These are phyloP conservation scores for Pocillopora meandrina DNA, from an alignment of 92 coral and sea anemone genomes.

Conservation along the genomic window DNA sequence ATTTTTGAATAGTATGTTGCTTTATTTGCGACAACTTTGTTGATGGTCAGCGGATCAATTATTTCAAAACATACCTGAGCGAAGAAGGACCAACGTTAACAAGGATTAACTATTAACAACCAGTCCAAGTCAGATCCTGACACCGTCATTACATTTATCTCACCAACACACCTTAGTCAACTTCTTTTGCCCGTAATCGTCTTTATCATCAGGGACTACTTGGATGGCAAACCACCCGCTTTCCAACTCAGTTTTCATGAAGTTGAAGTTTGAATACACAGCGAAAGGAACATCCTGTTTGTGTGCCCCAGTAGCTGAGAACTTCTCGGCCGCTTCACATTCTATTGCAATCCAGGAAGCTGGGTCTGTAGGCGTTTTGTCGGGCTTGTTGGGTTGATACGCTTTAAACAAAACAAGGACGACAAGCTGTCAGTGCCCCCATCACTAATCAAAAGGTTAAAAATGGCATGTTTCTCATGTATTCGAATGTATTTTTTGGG, in stretches of 20 bases:
- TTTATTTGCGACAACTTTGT: constrained; percentile 75
- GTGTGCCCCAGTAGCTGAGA: constrained; percentile 70
- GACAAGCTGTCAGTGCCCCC: background rate
- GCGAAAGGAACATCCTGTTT: constrained; percentile 62
- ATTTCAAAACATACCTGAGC: constrained; percentile 86
- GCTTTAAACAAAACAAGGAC: constrained; percentile 19
- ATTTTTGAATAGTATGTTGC: constrained; percentile 77
- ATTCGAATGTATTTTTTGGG: too few species aligned
- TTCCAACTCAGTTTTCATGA: constrained; percentile 65
- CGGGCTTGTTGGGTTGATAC: constrained; percentile 78
- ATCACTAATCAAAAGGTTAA: background rate
- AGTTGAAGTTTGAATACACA: constrained; percentile 67
- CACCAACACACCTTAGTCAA: constrained; percentile 64
- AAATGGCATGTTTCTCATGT: too few species aligned
- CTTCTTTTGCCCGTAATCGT: constrained; percentile 60
- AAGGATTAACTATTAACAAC: too few species aligned
- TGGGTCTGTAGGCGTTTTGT: constrained; percentile 68
- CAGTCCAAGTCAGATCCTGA: background rate
- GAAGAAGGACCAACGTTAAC: background rate
- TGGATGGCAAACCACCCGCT: constrained; percentile 92
- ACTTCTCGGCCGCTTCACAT: constrained; percentile 83
- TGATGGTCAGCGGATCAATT: constrained; percentile 77
- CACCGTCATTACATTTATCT: background rate
- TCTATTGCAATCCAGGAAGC: constrained; percentile 87
- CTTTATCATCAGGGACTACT: constrained; percentile 71